Conservation (phyloP, 2,888 invertebrate species). For the Molorchus minor region DNA sequence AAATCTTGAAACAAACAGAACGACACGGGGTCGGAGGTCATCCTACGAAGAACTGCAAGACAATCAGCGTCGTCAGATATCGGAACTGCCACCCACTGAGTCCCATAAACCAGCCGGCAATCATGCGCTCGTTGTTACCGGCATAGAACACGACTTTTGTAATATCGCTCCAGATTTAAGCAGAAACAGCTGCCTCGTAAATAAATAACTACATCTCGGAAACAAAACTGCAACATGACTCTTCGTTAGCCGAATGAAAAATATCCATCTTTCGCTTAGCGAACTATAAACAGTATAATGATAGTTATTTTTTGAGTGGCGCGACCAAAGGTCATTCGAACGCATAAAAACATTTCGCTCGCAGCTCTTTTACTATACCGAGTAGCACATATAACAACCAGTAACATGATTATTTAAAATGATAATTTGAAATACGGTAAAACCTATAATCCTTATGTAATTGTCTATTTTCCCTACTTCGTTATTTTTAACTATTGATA, state of each 20-base stretch:
- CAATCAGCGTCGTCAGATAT: constrained; percentile 47
- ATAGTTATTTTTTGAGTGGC: too few relatives aligned
- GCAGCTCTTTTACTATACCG: too few relatives aligned
- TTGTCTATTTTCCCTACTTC: too few relatives aligned
- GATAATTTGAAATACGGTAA: too few relatives aligned
- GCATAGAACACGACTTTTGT: constrained; percentile 51
- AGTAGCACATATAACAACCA: too few relatives aligned
- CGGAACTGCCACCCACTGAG: constrained; percentile 52
- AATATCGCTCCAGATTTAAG: constrained; percentile 51
- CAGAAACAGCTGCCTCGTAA: constrained; percentile 45
- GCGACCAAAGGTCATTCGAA: too few relatives aligned
- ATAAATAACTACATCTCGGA: constrained; percentile 48
- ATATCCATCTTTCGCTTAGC: constrained; percentile 18
- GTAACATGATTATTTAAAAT: too few relatives aligned
- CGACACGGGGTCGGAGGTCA: constrained; percentile 40
- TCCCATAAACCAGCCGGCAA: constrained; percentile 51
- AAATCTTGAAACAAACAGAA: constrained; percentile 38
- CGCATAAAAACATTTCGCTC: too few relatives aligned
- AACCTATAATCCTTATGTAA: too few relatives aligned
- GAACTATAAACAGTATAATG: constrained; percentile 1
- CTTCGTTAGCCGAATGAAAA: constrained; percentile 42
- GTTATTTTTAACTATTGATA: too few relatives aligned
- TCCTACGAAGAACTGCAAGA: constrained; percentile 46
- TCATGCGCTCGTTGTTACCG: constrained; percentile 51
- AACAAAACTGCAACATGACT: constrained; percentile 49